Conservation (phyloP, 92 coral and sea anemone genomes). For the Paragorgia papillata region DNA sequence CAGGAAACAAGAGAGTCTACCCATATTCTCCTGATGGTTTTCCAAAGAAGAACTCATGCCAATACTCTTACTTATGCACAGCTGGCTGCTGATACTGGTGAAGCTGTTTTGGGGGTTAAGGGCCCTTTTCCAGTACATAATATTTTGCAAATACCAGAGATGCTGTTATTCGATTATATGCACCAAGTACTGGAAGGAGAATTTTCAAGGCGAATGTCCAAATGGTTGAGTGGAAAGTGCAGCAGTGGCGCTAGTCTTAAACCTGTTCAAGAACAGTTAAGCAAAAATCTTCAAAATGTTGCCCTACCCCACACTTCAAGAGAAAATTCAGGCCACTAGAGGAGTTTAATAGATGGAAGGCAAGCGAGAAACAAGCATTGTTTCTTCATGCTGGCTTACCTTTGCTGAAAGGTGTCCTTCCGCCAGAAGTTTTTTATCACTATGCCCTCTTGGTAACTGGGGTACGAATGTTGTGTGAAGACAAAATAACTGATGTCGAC, state of each 20-base stretch:
- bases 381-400: conserved; percentile 66
- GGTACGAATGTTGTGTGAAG: conserved; percentile 57
- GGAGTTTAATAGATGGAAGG: conserved; percentile 75
- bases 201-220: not conserved
- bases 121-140: conserved; percentile 12
- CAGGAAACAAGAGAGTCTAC: conserved; percentile 49
- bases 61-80: conserved; percentile 58
- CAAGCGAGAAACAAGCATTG: conserved; percentile 58
- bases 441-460: conserved; percentile 66
- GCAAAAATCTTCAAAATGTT: not conserved
- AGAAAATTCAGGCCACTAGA: conserved; percentile 59
- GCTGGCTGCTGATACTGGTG: conserved; percentile 49
- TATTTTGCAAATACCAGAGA: conserved; percentile 5
- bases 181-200: conserved; percentile 56
- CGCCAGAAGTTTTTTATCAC: conserved; percentile 59
- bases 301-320: conserved; percentile 62
- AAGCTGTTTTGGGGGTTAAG: conserved; percentile 31
- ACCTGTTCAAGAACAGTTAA: not conserved
- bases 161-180: conserved; percentile 18
- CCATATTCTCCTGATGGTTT: not conserved
- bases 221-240: conserved; percentile 47
- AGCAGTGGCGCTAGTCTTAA: not conserved
- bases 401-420: conserved; percentile 40
- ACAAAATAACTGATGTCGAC: conserved; percentile 52
- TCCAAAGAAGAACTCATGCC: conserved; percentile 56